A percentile compares a stretch with the other conserved stretches of the same genome.
Evolutionary conservation across 2,888 invertebrate species (phyloP).

Genomic region (Orchestes rusci): DNA sequence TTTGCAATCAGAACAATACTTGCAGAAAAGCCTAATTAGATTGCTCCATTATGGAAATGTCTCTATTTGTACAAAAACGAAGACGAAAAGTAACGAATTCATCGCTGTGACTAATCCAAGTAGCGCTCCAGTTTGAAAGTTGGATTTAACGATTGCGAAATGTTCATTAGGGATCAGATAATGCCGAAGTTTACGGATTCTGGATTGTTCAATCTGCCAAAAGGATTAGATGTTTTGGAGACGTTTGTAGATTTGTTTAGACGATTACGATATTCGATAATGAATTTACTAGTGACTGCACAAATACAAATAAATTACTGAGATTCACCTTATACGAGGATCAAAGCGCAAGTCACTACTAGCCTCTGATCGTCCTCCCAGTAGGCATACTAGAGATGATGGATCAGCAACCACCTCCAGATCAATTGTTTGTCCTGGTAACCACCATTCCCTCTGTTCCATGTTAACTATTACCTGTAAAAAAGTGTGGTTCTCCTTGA

Average conservation of each 20-base stretch:
- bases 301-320: too few relatives aligned
- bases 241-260: too few relatives aligned
- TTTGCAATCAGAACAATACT: too few relatives aligned
- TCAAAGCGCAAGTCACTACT: slow-evolving; percentile 49
- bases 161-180: slow-evolving; percentile 17
- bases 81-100: slow-evolving; percentile 22
- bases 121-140: slow-evolving; percentile 22
- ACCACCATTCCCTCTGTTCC: slow-evolving; percentile 57
- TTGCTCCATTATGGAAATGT: too few relatives aligned
- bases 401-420: slow-evolving; percentile 54
- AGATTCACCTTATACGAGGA: slow-evolving; percentile 43
- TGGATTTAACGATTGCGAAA: slow-evolving; percentile 19
- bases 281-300: too few relatives aligned
- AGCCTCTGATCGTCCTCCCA: slow-evolving; percentile 50
- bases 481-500: background rate
- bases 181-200: slow-evolving; percentile 11
- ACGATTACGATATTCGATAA: too few relatives aligned
- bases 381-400: slow-evolving; percentile 55
- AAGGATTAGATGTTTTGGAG: slow-evolving; percentile 1
- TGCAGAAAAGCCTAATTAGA: too few relatives aligned
- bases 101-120: slow-evolving; percentile 18
- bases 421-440: slow-evolving; percentile 53
- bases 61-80: slow-evolving; percentile 17
- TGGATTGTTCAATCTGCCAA: slow-evolving; percentile 9
- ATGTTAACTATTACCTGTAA: slow-evolving; percentile 54